Evolutionary conservation across 2,797 vertebrate species (phyloP).

Genomic region (Chromobotia macracanthus): DNA sequence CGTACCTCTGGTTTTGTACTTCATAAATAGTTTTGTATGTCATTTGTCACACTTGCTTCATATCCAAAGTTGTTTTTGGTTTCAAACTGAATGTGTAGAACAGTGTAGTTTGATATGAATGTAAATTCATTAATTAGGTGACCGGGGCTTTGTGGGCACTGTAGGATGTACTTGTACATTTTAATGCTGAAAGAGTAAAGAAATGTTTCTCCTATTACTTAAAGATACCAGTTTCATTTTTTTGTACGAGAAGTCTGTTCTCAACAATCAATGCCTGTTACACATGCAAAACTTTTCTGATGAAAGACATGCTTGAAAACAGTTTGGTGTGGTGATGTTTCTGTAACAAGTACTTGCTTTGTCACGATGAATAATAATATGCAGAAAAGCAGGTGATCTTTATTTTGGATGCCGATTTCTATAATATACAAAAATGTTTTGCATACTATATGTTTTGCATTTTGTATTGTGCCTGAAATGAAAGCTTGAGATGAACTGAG

Average conservation of each 20-base stretch:
- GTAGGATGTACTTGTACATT: neutral
- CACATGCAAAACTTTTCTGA: neutral
- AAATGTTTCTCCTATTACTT: neutral
- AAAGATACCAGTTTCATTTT: neutral
- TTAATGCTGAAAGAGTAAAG: neutral
- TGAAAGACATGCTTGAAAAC: neutral
- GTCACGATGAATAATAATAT: neutral
- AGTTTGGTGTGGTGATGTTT: neutral
- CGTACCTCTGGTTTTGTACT: slow-evolving; percentile 25
- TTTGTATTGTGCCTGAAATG: slow-evolving; percentile 15
- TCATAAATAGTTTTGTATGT: slow-evolving; percentile 3
- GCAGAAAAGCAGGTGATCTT: neutral
- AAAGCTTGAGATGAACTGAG: slow-evolving; percentile 10
- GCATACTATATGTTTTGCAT: neutral
- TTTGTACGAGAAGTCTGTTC: neutral
- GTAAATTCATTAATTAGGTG: neutral
- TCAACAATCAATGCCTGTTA: neutral
- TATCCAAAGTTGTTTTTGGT: slow-evolving; percentile 25
- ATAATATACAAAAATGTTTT: neutral
- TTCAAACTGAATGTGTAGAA: slow-evolving; percentile 63
- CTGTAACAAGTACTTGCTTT: neutral
- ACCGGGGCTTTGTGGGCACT: slow-evolving; percentile 20
- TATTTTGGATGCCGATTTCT: neutral
- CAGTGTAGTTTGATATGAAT: slow-evolving; percentile 47
- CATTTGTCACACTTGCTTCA: neutral